phyloP scores from a whole-genome alignment of 1,140 invertebrate species.

The Idris sp. region DNA sequence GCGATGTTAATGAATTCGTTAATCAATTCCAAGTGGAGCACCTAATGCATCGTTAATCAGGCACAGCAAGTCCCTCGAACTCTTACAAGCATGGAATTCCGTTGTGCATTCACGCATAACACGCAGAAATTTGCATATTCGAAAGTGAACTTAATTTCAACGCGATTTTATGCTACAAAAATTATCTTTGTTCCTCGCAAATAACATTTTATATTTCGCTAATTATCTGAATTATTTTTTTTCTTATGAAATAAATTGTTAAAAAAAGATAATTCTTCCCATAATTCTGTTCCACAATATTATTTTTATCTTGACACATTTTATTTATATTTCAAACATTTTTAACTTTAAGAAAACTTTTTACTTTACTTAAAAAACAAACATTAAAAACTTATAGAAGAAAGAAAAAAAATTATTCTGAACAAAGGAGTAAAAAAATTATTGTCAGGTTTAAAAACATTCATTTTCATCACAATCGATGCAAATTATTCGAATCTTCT shows the following conservation, averaged over 20 bases:
- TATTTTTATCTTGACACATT: too few species aligned
- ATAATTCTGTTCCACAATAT: too few species aligned
- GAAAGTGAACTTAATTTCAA: constrained; percentile 69
- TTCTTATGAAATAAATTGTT: too few species aligned
- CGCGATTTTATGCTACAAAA: constrained; percentile 15
- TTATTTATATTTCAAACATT: too few species aligned
- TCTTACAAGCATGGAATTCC: constrained; percentile 68
- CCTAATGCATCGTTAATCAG: constrained; percentile 61
- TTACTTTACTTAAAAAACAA: too few species aligned
- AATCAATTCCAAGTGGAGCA: constrained; percentile 54
- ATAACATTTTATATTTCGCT: too few species aligned
- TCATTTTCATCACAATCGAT: constrained; percentile 26
- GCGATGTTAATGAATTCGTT: constrained; percentile 54
- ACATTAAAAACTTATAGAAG: too few species aligned
- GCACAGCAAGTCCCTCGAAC: constrained; percentile 31
- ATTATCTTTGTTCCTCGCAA: constrained; percentile 33
- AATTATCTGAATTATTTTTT: too few species aligned
- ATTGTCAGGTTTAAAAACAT: neutral
- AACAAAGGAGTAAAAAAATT: too few species aligned
- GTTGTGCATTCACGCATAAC: constrained; percentile 69
- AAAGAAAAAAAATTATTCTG: too few species aligned
- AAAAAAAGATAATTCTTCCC: too few species aligned
- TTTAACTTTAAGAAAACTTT: too few species aligned
- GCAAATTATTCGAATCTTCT: constrained; percentile 18
- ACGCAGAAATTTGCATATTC: constrained; percentile 70